Conservation (phyloP, 2,888 invertebrate genomes). For the Sinelater perroti region DNA sequence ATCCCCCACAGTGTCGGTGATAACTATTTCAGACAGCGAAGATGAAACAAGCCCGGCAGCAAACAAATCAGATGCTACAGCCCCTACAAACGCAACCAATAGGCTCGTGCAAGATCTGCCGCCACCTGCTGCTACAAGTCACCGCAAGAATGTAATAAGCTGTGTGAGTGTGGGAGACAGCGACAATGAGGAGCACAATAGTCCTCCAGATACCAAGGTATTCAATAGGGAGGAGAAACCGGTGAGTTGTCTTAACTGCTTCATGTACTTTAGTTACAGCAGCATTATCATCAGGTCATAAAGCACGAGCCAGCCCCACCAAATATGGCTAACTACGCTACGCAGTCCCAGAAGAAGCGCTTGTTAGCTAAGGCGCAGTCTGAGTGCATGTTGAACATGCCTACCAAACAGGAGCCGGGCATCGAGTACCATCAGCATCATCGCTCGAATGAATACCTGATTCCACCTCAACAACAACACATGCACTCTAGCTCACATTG, state of each 20-base stretch:
- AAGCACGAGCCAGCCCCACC: slow-evolving; percentile 63
- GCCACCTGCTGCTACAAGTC: slow-evolving; percentile 44
- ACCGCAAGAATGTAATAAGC: slow-evolving; percentile 78
- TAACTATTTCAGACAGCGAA: slow-evolving; percentile 95
- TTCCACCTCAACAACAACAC: slow-evolving; percentile 42
- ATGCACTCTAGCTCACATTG: slow-evolving; percentile 51
- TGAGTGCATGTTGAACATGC: slow-evolving; percentile 70
- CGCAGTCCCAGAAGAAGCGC: slow-evolving; percentile 87
- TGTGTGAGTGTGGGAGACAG: slow-evolving; percentile 82
- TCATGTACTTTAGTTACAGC: slow-evolving; percentile 31
- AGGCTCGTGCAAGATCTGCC: slow-evolving; percentile 51
- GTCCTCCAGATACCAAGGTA: slow-evolving; percentile 56
- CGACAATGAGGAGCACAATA: slow-evolving; percentile 73
- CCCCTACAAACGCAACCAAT: slow-evolving; percentile 45
- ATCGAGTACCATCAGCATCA: slow-evolving; percentile 61
- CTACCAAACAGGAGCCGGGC: slow-evolving; percentile 70
- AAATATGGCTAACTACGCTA: slow-evolving; percentile 22
- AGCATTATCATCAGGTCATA: slow-evolving; percentile 57
- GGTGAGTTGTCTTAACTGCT: not conserved
- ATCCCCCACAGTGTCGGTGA: slow-evolving; percentile 92
- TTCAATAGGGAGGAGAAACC: not conserved
- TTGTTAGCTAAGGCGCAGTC: slow-evolving; percentile 87
- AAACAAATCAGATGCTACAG: slow-evolving; percentile 53
- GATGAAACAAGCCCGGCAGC: slow-evolving; percentile 69
- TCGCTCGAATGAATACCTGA: slow-evolving; percentile 54